Base-by-base conservation (phyloP, 2,888 invertebrate species). In the Idaea straminata region DNA sequence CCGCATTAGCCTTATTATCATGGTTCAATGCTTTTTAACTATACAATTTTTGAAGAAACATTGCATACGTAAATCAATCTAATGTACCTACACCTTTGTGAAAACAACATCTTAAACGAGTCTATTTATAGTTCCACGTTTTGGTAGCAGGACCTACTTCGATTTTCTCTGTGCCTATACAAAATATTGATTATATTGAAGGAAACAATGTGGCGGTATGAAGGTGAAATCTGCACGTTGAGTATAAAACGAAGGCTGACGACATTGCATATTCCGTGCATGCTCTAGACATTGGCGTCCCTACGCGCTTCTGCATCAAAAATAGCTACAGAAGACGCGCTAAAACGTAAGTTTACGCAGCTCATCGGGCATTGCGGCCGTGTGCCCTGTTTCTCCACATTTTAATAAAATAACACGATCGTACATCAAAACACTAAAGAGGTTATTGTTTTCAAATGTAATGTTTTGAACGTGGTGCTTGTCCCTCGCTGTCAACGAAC, bases 231-330 rank as follows among this genome's bases (percentile, higher is more conserved):
- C 77, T 72, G 69, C 72, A 75, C 77, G 73, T 72, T 70, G 76
- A 70, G 79, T 83, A 81, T 82, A 83, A 83, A 84, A 83, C 81
- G 87, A 87, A 86, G 90, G 84, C 86, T 88, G 88, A 86, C 88
- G 89, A 86, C 89, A 92, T 92, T 92, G 92, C 92, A 92, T 92
- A 92, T 92, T 92, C 92, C 87, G 78, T 91, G 89, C 92, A 91
- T 92, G 92, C 90, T 90, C 91, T 91, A 89, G 92, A 92, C 92
- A 91, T 92, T 92, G 92, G 89, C 91, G 89, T 88, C 89, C 83
- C 88, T 87, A 84, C 89, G 86, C 87, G 88, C 85, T 89, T 90
- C 87, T 89, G 91, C 91, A 91, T 91, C 92, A 92, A 92, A 92
- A 92, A 92, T 92, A 92, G 91, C 92, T 85, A 83, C 87, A 72